phyloP scores from a whole-genome alignment of 2,113 vertebrate species.

The Rhegmatorhina hoffmannsi region DNA sequence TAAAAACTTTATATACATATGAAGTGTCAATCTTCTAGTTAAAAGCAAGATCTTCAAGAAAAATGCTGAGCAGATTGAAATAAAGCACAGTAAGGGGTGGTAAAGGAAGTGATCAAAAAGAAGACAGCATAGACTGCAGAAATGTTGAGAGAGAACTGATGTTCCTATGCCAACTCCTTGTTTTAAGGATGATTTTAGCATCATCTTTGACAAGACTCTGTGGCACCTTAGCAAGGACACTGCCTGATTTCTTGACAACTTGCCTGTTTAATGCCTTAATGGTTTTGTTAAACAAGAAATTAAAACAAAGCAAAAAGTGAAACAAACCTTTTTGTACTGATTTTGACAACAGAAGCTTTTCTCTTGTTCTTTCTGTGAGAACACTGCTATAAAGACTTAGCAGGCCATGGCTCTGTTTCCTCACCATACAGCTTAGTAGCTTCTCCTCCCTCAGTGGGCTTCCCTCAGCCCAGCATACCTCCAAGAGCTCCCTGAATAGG shows the following conservation, averaged over 20 bases:
- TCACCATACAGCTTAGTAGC: constrained; percentile 84
- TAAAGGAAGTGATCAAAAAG: neutral
- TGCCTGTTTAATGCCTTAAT: neutral
- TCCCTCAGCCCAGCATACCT: constrained; percentile 72
- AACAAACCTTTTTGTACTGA: constrained; percentile 79
- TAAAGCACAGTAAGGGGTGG: neutral
- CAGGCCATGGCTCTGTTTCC: constrained; percentile 74
- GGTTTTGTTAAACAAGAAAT: neutral
- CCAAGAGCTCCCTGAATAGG: constrained; percentile 85
- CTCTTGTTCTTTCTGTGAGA: constrained; percentile 78
- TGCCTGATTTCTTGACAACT: neutral
- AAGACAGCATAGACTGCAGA: neutral
- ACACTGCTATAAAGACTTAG: constrained; percentile 80
- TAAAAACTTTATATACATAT: neutral
- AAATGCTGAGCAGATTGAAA: neutral
- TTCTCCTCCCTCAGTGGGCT: constrained; percentile 81
- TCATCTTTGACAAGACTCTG: neutral
- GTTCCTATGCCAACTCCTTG: neutral
- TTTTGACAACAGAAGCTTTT: constrained; percentile 70
- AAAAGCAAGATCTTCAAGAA: neutral
- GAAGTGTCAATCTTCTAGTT: neutral
- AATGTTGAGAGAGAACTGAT: neutral
- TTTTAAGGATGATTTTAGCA: neutral
- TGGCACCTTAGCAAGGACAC: neutral
- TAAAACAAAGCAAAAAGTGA: neutral